phyloP scores from a whole-genome alignment of 2,113 vertebrate species.

The Eretmochelys imbricata region DNA sequence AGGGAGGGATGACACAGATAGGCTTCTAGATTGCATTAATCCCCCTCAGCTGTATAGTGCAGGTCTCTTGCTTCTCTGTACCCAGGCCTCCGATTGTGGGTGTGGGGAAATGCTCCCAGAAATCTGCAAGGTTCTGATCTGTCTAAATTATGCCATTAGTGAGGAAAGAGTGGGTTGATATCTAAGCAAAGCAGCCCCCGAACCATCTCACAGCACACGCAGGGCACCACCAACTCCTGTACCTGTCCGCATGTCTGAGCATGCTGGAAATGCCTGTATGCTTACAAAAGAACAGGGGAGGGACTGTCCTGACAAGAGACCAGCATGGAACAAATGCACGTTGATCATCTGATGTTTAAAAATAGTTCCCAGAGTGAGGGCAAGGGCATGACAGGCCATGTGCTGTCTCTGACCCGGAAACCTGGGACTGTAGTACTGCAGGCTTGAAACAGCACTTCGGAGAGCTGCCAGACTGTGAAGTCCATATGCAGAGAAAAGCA shows the following conservation, averaged over 20 bases:
- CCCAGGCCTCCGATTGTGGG: neutral
- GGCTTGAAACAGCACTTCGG: neutral
- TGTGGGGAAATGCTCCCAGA: neutral
- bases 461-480: neutral
- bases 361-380: neutral
- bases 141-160: neutral
- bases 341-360: neutral
- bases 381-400: neutral
- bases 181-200: neutral
- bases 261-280: neutral
- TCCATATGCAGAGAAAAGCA: neutral
- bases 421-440: neutral
- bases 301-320: neutral
- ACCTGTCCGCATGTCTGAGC: neutral
- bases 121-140: neutral
- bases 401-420: neutral
- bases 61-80: neutral
- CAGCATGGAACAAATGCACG: neutral
- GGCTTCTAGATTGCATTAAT: neutral
- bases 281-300: neutral
- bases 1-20: neutral
- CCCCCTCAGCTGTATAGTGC: neutral
- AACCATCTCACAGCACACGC: neutral
- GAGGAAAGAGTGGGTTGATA: neutral
- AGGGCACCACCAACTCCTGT: neutral